Percentiles rank a stretch among this genome's conserved stretches.
Conservation (phyloP, 1,140 invertebrate species). For the Neuroterus valhalla region DNA sequence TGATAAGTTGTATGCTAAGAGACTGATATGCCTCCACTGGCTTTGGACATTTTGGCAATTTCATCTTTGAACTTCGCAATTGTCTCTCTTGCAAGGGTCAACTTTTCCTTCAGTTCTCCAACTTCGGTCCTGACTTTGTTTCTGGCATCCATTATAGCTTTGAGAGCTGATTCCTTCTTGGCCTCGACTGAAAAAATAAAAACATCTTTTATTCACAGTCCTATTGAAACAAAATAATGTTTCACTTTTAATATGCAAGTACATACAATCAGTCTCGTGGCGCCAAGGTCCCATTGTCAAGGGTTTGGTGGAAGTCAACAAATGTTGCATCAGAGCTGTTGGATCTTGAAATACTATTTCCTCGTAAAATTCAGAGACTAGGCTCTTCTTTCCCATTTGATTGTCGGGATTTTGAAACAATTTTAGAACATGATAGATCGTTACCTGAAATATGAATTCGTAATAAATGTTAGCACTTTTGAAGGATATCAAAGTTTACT, state of each 20-base stretch:
- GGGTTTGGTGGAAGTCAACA: conserved; percentile 85
- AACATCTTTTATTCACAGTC: conserved; percentile 1
- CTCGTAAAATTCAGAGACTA: conserved; percentile 97
- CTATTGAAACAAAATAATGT: conserved; percentile 34
- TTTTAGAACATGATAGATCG: conserved; percentile 96
- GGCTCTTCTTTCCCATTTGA: conserved; percentile 84
- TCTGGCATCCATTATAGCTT: conserved; percentile 87
- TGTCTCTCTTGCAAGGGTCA: conserved; percentile 92
- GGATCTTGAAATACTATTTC: conserved; percentile 99
- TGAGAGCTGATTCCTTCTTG: conserved; percentile 88
- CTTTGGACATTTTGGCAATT: conserved; percentile 81
- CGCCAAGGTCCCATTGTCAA: conserved; percentile 84
- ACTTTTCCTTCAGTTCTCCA: conserved; percentile 88
- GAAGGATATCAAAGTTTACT: background rate
- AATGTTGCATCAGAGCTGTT: conserved; percentile 93
- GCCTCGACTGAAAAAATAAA: conserved; percentile 88
- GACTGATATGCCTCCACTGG: conserved; percentile 57
- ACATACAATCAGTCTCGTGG: conserved; percentile 95
- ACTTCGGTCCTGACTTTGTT: conserved; percentile 91
- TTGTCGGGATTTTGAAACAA: conserved; percentile 88
- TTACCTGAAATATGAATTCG: conserved; percentile 81
- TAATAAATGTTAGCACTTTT: conserved; percentile 14
- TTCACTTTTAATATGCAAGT: conserved; percentile 33
- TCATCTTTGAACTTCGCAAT: conserved; percentile 93
- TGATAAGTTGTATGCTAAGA: conserved; percentile 41